Conservation (phyloP, 1,140 invertebrate species). For the Halesus radiatus region DNA sequence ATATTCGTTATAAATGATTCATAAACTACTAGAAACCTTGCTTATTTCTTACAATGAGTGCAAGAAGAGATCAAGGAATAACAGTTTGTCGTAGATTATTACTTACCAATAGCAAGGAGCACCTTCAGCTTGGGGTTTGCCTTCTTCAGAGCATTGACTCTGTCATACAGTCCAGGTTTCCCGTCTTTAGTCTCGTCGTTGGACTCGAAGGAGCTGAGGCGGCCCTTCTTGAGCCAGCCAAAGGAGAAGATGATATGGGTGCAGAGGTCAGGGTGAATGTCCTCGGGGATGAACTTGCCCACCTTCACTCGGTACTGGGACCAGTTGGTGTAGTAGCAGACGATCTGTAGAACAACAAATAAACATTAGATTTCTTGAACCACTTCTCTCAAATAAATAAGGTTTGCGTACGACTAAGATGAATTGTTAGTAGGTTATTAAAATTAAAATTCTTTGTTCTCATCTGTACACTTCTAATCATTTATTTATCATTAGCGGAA, state of each 20-base stretch:
- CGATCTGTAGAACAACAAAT: conserved; percentile 72
- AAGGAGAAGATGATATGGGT: conserved; percentile 97
- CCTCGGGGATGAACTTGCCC: conserved; percentile 94
- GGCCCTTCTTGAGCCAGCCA: conserved; percentile 96
- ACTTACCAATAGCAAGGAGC: conserved; percentile 88
- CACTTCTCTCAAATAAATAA: no score
- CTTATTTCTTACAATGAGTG: no score
- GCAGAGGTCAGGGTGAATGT: conserved; percentile 95
- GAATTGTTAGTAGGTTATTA: no score
- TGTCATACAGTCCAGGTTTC: conserved; percentile 90
- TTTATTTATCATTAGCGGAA: no score
- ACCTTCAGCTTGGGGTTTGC: conserved; percentile 91
- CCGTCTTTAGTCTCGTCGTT: conserved; percentile 95
- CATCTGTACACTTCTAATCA: no score
- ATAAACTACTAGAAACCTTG: no score
- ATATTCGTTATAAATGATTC: no score
- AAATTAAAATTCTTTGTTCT: no score
- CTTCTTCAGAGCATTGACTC: conserved; percentile 86
- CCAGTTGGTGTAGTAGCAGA: conserved; percentile 98
- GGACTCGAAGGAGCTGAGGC: conserved; percentile 90
- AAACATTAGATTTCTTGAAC: neutral
- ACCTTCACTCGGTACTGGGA: conserved; percentile 94
- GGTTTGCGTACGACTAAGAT: no score
- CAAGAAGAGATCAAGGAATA: no score
- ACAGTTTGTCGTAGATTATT: neutral